These are phyloP conservation scores for Brachynemurus nebulosus DNA, from an alignment of 2,888 invertebrate species.

Conservation along the genomic window DNA sequence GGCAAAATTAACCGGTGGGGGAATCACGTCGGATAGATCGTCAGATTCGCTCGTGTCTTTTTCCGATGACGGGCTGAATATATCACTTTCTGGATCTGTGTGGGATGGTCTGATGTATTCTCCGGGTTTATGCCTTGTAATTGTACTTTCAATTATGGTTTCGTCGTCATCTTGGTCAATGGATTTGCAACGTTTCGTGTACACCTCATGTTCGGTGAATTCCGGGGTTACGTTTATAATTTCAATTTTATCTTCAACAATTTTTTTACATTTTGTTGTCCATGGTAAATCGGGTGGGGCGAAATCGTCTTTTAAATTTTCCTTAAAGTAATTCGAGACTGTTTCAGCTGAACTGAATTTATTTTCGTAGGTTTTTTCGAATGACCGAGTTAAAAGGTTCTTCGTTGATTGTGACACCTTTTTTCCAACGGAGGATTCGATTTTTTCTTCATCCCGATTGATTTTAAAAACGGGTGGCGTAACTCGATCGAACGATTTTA, in stretches of 20 bases:
- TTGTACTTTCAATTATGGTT: not conserved
- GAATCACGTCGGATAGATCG: constrained; percentile 26
- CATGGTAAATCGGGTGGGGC: too few relatives aligned
- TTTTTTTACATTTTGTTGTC: too few relatives aligned
- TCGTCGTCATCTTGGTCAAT: not conserved
- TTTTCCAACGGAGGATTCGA: too few relatives aligned
- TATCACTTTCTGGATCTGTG: too few relatives aligned
- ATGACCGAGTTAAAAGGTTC: not conserved
- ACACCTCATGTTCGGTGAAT: not conserved
- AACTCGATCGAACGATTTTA: not conserved
- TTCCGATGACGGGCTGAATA: not conserved
- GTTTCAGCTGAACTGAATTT: too few relatives aligned
- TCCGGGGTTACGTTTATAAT: not conserved
- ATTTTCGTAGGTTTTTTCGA: not conserved
- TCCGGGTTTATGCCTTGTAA: not conserved
- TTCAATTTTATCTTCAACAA: constrained; percentile 1
- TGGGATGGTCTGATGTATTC: not conserved
- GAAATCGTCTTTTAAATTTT: not conserved
- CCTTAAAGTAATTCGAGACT: too few relatives aligned
- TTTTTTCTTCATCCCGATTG: not conserved
- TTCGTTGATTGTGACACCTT: not conserved
- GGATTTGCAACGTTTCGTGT: not conserved
- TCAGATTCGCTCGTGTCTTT: not conserved
- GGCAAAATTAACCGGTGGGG: constrained; percentile 36
- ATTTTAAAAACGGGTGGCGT: not conserved